Evolutionary conservation across 2,888 invertebrate species (phyloP).

Genomic region (Volucella bombylans): DNA sequence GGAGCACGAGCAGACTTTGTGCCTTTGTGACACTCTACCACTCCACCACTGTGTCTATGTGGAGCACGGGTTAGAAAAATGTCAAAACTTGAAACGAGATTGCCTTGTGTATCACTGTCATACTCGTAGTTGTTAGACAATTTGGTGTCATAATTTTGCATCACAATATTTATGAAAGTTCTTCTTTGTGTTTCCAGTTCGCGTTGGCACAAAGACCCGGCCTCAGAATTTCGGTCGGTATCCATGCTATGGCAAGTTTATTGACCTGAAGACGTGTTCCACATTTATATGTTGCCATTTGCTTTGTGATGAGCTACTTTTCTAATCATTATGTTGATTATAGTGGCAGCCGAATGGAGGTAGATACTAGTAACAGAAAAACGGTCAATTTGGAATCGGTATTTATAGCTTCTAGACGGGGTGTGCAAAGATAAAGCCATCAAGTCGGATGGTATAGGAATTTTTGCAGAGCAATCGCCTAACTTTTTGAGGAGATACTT

Average conservation of each 20-base stretch:
- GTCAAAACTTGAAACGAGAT: constrained; percentile 47
- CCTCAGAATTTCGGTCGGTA: neutral
- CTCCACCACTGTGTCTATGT: constrained; percentile 1
- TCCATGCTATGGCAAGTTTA: constrained; percentile 17
- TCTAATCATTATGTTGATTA: too few species aligned
- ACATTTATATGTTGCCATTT: neutral
- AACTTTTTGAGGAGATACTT: too few species aligned
- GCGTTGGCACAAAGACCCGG: neutral
- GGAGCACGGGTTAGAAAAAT: constrained; percentile 30
- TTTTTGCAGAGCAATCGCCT: too few species aligned
- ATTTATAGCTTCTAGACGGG: too few species aligned
- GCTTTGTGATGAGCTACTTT: too few species aligned
- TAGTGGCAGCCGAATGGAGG: too few species aligned
- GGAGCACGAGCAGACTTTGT: too few species aligned
- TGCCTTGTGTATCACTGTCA: constrained; percentile 8
- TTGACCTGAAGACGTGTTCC: constrained; percentile 32
- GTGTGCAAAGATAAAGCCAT: too few species aligned
- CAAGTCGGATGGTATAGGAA: too few species aligned
- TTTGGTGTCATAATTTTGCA: constrained; percentile 44
- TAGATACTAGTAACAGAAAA: too few species aligned
- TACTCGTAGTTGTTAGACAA: constrained; percentile 13
- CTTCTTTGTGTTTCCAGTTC: constrained; percentile 2
- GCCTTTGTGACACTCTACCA: neutral
- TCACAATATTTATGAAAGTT: constrained; percentile 20
- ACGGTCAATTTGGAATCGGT: too few species aligned